phyloP scores from a whole-genome alignment of 1,140 invertebrate species.

The Contarinia nasturtii region DNA sequence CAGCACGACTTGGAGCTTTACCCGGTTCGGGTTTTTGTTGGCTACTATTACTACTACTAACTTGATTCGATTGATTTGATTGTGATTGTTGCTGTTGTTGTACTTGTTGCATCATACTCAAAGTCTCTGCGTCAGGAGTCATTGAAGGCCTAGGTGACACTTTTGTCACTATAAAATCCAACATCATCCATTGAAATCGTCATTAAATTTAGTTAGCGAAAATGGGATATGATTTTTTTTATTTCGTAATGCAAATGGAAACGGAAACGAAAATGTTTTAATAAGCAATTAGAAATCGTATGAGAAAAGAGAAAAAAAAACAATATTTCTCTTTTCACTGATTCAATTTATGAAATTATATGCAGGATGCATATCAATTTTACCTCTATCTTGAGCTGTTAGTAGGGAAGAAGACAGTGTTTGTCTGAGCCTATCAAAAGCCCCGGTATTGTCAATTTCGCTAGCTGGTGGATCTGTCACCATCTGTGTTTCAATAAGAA shows the following conservation, averaged over 20 bases:
- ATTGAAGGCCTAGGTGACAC: constrained; percentile 38
- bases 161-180: constrained; percentile 39
- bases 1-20: constrained; percentile 47
- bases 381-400: constrained; percentile 63
- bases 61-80: constrained; percentile 2
- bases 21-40: constrained; percentile 35
- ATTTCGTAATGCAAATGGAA: too few relatives aligned
- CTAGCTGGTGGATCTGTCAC: constrained; percentile 40
- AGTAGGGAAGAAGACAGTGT: constrained; percentile 59
- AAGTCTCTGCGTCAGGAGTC: constrained; percentile 26
- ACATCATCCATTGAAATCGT: too few relatives aligned
- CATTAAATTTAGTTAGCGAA: too few relatives aligned
- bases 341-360: too few relatives aligned
- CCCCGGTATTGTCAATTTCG: constrained; percentile 30
- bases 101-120: too few relatives aligned
- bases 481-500: constrained; percentile 28
- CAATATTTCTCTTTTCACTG: too few relatives aligned
- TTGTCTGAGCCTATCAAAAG: constrained; percentile 61
- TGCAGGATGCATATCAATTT: too few relatives aligned
- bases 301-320: too few relatives aligned
- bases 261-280: too few relatives aligned
- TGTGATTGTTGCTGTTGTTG: constrained; percentile 9
- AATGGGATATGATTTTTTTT: too few relatives aligned
- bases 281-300: too few relatives aligned
- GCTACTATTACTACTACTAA: constrained; percentile 4